Base-by-base conservation (phyloP, 2,797 vertebrate genomes). In the Chelonia mydas region DNA sequence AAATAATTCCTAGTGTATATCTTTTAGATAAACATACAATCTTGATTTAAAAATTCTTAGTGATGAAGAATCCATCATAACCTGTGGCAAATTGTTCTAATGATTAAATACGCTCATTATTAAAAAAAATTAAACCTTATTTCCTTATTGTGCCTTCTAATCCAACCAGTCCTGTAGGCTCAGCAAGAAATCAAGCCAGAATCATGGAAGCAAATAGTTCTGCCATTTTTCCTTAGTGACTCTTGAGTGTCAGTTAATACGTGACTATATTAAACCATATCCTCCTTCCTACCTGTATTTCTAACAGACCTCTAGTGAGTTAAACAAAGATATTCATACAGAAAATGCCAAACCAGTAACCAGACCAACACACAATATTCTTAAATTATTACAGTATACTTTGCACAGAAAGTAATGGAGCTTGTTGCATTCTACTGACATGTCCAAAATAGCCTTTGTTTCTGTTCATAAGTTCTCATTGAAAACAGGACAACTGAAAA, bases 341-440 rank as follows among this genome's bases (percentile, higher is more conserved):
- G 1, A 81, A 8, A 15, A 83, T 19, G 7, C 33, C 33, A 31
- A 59, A 2, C 55, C 55, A 61, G 31, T 61, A 86, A 86, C 0
- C 37, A 94, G 83, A n/a, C 3, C 53, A 84, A 88, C 89, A 86
- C 1, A 0, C 13, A 37, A 3, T 12, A 4, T 86, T 86, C 92
- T 11, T 90, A 50, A 81, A 0, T 6, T 7, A 1, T 1, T 37
- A 1, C 1, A 51, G 5, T 16, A 41, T 1, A 19, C 88, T 88
- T 87, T 49, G 51, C 8, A 87, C 85, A 94, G 83, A 15, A 1
- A 80, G 51, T 81, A 68, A 4, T 33, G 16, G 5, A 1, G 7
- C 27, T 0, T 1, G 31, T 1, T 51, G 0, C 27, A 45, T 77
- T 77, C 82, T 37, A 84, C 84, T 80, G 11, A 87, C 86, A 59